phyloP scores from a whole-genome alignment of 2,888 invertebrate species.

The Euspilapteryx auroguttella region DNA sequence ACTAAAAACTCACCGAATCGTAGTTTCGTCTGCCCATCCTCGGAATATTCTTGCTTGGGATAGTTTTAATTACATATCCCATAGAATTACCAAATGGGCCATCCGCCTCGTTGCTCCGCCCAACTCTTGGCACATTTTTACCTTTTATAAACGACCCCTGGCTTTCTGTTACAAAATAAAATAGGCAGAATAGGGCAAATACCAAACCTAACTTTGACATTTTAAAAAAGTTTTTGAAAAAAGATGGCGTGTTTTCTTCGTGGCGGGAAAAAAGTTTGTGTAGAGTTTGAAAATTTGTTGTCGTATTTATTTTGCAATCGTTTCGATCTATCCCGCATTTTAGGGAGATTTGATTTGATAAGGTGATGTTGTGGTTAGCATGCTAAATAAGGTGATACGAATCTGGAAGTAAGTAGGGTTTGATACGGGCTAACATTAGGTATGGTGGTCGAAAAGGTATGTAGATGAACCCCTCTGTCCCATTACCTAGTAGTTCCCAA shows the following conservation, averaged over 20 bases:
- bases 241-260: conserved; percentile 9
- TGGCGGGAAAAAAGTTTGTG: conserved; percentile 12
- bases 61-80: conserved; percentile 50
- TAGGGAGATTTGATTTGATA: no score
- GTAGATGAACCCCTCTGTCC: no score
- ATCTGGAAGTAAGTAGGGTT: no score
- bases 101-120: conserved; percentile 40
- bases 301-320: conserved; percentile 19
- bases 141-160: conserved; percentile 43
- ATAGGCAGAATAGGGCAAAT: conserved; percentile 25
- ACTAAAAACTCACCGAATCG: conserved; percentile 33
- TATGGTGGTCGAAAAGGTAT: no score
- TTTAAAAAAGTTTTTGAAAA: conserved; percentile 15
- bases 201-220: conserved; percentile 26
- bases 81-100: conserved; percentile 31
- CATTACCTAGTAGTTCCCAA: no score
- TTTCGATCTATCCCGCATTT: conserved; percentile 32
- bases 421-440: no score
- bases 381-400: no score
- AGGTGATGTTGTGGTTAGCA: no score
- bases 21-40: conserved; percentile 49
- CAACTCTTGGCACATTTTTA: conserved; percentile 45
- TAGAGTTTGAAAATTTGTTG: conserved; percentile 7
- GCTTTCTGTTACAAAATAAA: conserved; percentile 20
- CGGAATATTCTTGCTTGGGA: conserved; percentile 41